Evolutionary conservation across 2,113 vertebrate genomes (phyloP).

Genomic region (Pomatorhinus ruficollis): DNA sequence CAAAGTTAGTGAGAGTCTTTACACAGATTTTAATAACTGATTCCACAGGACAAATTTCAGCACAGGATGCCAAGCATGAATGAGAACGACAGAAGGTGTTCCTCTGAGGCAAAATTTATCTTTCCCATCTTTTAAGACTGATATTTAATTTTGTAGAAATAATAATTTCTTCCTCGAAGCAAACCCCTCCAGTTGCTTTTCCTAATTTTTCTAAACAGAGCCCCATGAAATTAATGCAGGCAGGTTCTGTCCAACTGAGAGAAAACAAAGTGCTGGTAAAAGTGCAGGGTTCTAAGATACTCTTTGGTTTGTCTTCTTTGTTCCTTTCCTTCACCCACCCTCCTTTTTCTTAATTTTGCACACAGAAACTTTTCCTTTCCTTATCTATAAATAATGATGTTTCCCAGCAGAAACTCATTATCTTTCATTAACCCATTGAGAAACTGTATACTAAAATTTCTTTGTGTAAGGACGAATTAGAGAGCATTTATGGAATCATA

Average conservation of each 20-base stretch:
- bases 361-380: background rate
- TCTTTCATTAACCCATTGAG: background rate
- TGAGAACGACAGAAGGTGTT: background rate
- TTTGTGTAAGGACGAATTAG: background rate
- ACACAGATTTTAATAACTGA: conserved; percentile 24
- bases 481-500: background rate
- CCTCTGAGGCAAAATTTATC: background rate
- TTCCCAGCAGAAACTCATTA: background rate
- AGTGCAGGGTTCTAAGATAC: background rate
- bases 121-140: background rate
- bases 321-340: background rate
- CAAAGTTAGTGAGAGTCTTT: conserved; percentile 20
- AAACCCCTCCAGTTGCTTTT: background rate
- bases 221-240: background rate
- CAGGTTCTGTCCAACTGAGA: background rate
- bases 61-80: background rate
- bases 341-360: background rate
- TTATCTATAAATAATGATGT: background rate
- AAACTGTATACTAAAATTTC: background rate
- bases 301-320: background rate
- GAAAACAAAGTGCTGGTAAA: background rate
- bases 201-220: background rate
- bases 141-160: background rate
- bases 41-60: conserved; percentile 4
- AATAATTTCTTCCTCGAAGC: background rate